phyloP scores from a whole-genome alignment of 92 coral and sea anemone species.

The Hydrozoanthus gracilis region DNA sequence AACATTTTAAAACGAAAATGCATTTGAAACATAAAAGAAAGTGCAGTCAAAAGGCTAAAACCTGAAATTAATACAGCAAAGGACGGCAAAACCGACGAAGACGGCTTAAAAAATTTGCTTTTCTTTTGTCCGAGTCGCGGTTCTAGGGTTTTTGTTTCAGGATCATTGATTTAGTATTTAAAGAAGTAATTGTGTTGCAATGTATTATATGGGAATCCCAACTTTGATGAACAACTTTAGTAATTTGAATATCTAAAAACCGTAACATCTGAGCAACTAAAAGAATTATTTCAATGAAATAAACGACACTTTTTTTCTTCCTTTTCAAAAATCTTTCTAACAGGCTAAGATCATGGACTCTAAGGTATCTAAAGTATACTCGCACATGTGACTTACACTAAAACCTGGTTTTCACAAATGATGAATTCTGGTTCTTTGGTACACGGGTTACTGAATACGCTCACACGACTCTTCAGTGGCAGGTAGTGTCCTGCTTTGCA shows the following conservation, averaged over 20 bases:
- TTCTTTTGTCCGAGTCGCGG: neutral
- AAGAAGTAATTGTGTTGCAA: neutral
- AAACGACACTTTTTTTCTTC: too few species aligned
- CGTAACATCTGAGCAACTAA: neutral
- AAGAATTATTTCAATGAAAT: neutral
- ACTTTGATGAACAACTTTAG: too few species aligned
- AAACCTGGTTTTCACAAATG: conserved; percentile 63
- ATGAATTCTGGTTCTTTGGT: conserved; percentile 87
- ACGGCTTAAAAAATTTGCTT: too few species aligned
- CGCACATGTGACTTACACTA: conserved; percentile 60
- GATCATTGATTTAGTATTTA: too few species aligned
- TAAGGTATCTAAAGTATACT: neutral
- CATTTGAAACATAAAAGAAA: neutral
- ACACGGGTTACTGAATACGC: conserved; percentile 88
- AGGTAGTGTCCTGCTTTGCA: conserved; percentile 89
- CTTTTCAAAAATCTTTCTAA: neutral
- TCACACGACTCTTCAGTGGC: conserved; percentile 67
- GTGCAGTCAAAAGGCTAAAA: neutral
- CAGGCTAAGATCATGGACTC: neutral
- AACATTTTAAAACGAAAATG: neutral
- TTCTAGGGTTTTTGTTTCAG: neutral
- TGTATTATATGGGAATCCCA: neutral
- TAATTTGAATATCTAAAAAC: too few species aligned
- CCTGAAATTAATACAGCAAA: neutral
- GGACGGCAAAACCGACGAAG: neutral